Base-by-base conservation (phyloP, 2,888 invertebrate species). In the Criorhina ranunculi region DNA sequence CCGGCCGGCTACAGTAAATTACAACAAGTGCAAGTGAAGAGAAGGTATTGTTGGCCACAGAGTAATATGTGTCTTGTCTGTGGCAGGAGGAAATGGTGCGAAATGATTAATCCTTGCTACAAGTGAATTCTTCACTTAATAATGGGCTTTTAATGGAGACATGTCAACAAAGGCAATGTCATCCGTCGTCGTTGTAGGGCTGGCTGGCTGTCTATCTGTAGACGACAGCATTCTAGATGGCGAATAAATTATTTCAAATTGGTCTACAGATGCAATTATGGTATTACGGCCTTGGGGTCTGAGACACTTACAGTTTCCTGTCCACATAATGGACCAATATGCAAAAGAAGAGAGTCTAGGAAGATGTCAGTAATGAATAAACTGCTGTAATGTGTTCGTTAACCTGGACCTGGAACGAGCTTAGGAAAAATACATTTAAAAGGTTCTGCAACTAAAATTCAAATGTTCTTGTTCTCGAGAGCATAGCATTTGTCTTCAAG, bases 71-170 rank as follows among this genome's bases (percentile, higher is more conserved):
- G 46, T 15, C 15, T 33, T 37, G 51, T 51, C 66, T 66, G 37
- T 19, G 37, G 51, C 15, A 49, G 51, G 77, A 59, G 79, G 64
- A 69, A 69, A 75, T 80, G 75, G 80, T 64, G 85, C 69, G 69
- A 85, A 85, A 85, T 85, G 85, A 79, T 85, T 85, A 79, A 85
- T 75, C 79, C 79, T 73, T 46, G 62, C 69, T 85, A 70, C 75
- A 75, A 80, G 80, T 75, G 69, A 85, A 62, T 85, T 75, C 75
- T 73, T 64, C 64, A 64, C 75, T 69, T 69, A 80, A 75, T 85
- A 85, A 85, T 85, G 69, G 73, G 64, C 75, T 75, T 85, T 85
- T 85, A 85, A 85, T 85, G 80, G 80, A 85, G 85, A 75, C 85
- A 80, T 80, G 85, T 85, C 85, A 85, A 85, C 85, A 85, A 75